Evolutionary conservation across 1,140 invertebrate species (phyloP).

Genomic region (Lanistes nyassanus): DNA sequence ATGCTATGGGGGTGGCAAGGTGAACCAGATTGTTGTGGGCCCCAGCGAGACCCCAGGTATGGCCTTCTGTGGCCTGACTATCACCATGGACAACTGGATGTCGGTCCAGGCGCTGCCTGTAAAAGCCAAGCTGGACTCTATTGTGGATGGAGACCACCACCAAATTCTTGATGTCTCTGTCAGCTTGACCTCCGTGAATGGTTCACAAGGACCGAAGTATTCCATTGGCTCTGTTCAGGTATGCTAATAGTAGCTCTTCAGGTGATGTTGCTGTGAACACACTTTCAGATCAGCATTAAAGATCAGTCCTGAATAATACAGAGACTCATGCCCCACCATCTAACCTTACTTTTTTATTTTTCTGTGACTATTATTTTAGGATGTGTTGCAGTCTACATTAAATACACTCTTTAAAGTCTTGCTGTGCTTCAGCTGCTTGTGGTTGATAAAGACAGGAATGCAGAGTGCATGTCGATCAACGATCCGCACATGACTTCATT

Average conservation of each 20-base stretch:
- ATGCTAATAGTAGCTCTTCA: neutral
- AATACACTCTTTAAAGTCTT: conserved; percentile 1
- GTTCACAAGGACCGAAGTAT: neutral
- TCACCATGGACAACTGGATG: conserved; percentile 41
- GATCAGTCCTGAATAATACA: too few relatives aligned
- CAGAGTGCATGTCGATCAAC: conserved; percentile 46
- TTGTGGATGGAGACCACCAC: conserved; percentile 39
- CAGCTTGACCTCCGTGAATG: conserved; percentile 1
- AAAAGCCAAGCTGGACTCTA: conserved; percentile 37
- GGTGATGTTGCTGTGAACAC: too few relatives aligned
- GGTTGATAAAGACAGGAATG: conserved; percentile 35
- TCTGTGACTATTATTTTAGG: too few relatives aligned
- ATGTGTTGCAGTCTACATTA: too few relatives aligned
- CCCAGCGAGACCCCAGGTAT: neutral
- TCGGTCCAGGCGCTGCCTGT: conserved; percentile 28
- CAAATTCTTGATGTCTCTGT: conserved; percentile 26
- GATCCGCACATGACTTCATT: conserved; percentile 48
- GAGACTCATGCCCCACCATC: too few relatives aligned
- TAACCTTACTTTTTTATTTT: too few relatives aligned
- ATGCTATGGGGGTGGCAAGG: conserved; percentile 26
- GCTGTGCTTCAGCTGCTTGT: conserved; percentile 32
- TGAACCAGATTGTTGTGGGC: conserved; percentile 33
- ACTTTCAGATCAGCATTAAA: too few relatives aligned
- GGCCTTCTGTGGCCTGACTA: conserved; percentile 34
- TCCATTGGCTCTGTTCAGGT: conserved; percentile 23